Conservation (phyloP, 2,888 invertebrate genomes). For the Gari tellinella region DNA sequence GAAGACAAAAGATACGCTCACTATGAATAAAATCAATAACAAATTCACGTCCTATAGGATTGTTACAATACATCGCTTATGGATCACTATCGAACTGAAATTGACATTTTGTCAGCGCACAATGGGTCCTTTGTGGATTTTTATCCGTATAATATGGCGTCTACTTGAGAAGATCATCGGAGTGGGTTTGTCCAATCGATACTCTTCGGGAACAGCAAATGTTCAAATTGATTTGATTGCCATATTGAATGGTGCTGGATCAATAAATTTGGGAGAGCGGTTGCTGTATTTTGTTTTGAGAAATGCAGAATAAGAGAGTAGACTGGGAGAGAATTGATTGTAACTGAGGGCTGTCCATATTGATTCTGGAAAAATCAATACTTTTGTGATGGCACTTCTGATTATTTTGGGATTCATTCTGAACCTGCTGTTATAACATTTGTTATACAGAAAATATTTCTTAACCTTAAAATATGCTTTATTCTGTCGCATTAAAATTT, state of each 20-base stretch:
- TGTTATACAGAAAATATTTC: no score
- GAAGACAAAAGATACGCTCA: slow-evolving; percentile 28
- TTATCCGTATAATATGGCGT: slow-evolving; percentile 36
- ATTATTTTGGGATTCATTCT: neutral
- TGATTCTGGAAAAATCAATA: slow-evolving; percentile 4
- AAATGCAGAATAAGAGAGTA: no score
- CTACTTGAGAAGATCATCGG: slow-evolving; percentile 38
- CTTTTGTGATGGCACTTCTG: neutral
- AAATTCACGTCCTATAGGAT: slow-evolving; percentile 23
- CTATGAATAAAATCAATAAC: slow-evolving; percentile 44
- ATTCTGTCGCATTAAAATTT: no score
- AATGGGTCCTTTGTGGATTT: slow-evolving; percentile 44
- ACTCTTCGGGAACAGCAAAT: slow-evolving; percentile 20
- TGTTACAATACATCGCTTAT: slow-evolving; percentile 54
- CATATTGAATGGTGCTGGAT: slow-evolving; percentile 10
- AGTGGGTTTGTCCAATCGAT: slow-evolving; percentile 7
- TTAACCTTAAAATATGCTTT: no score
- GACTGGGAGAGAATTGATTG: slow-evolving; percentile 24
- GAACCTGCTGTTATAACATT: no score
- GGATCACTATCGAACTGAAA: slow-evolving; percentile 50
- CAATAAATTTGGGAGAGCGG: slow-evolving; percentile 44
- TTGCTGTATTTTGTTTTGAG: neutral
- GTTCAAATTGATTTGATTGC: slow-evolving; percentile 35
- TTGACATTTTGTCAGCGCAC: slow-evolving; percentile 50
- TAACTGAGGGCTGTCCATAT: neutral